Evolutionary conservation across 2,888 invertebrate species (phyloP), one percentile per base, ranked within the genome.

Genomic region (Sympetrum striolatum): DNA sequence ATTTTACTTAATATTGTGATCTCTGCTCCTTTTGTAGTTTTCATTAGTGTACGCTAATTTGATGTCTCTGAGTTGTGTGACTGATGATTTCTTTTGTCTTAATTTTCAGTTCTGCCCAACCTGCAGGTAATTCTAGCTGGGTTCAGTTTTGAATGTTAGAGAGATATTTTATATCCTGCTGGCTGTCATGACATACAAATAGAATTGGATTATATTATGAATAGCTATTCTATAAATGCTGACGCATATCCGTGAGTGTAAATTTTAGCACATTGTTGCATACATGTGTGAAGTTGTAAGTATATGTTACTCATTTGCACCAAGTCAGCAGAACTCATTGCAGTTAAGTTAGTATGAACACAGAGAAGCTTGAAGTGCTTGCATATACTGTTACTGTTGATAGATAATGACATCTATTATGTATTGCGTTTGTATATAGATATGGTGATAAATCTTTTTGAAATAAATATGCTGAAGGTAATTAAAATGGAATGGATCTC

Each of bases 71-170:
- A 53, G 18, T 53, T 53, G 18, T 8, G 15, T 53, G 12, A 73
- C 31, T 31, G 10, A 31, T 2, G 15, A 73, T 14, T 79, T 44
- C 31, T 80, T 39, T 48, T 48, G 58, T 90, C 79, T 31, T n/a
- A 22, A 18, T 90, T 64, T 44, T 31, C 90, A 91, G 91, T 81
- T 31, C 91, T 39, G 64, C 91, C 25, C 73, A 82, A 18, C 64
- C 82, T 22, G 44, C 91, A 48, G 80, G 81, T 6, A 92, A 92
- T 91, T 91, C 92, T 60, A 92, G 92, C 90, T 93, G 93, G 93
- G 93, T 93, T 60, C 93, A 93, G 90, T 93, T 93, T 91, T 93
- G 92, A 92, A 80, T 25, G 25, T 53, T 18, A 35, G 53, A 53
- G 25, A 79, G 90, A 37, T 25, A 37, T 73, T 53, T 25, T 90